Evolutionary conservation across 2,888 invertebrate genomes (phyloP).

Genomic region (Dasypolia templi): DNA sequence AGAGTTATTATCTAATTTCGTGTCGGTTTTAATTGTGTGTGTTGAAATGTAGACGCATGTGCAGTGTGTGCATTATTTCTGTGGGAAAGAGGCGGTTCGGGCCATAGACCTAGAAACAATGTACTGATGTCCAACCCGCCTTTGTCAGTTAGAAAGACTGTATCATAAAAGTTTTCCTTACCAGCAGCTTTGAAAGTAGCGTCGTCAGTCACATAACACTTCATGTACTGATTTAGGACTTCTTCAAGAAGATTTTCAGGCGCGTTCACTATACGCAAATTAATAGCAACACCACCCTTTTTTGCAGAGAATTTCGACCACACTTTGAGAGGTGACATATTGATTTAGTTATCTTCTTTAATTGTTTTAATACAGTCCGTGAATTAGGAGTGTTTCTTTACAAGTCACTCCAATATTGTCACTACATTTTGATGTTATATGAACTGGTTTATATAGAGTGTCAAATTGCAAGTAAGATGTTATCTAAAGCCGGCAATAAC

Average conservation of each 20-base stretch:
- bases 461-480: conserved; percentile 4
- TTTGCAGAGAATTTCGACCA: conserved; percentile 55
- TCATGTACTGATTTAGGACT: conserved; percentile 50
- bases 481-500: conserved; percentile 29
- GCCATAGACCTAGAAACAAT: no score
- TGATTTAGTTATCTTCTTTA: not conserved
- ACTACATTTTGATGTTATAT: not conserved
- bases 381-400: conserved; percentile 5
- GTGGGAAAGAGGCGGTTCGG: no score
- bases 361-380: not conserved
- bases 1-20: not conserved
- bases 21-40: no score
- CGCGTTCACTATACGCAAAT: conserved; percentile 64
- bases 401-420: conserved; percentile 6
- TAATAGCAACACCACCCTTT: conserved; percentile 30
- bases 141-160: not conserved
- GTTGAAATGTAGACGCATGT: no score
- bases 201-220: conserved; percentile 63
- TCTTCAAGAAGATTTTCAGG: conserved; percentile 61
- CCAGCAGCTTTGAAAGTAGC: conserved; percentile 61
- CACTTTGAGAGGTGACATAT: conserved; percentile 49
- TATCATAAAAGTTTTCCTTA: conserved; percentile 22
- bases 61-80: no score
- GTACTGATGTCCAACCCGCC: not conserved
- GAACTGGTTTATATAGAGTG: conserved; percentile 24